Percentiles rank a stretch among this genome's conserved stretches.
Conservation (phyloP, 92 coral and sea anemone genomes). For the Muricea muricata region DNA sequence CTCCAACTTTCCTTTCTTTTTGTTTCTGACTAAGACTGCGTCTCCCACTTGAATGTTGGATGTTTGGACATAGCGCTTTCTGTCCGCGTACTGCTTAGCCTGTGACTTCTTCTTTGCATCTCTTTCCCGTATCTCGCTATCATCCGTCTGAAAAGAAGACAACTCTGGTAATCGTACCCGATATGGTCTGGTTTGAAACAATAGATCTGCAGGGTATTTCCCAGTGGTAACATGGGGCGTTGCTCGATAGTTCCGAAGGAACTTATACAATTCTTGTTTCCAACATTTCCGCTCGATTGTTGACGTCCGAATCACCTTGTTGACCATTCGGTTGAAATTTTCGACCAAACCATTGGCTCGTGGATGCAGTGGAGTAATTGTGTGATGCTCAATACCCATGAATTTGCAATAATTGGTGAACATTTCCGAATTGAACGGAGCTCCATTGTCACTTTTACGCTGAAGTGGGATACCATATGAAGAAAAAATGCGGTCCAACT, state of each 20-base stretch:
- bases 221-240: background rate
- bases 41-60: no score
- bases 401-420: no score
- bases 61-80: background rate
- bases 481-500: no score
- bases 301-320: no score
- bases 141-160: background rate
- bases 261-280: background rate
- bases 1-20: no score
- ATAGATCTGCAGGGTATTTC: background rate
- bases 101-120: background rate
- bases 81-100: background rate
- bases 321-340: no score
- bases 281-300: background rate
- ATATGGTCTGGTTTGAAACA: background rate
- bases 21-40: no score
- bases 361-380: background rate
- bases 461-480: no score
- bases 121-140: background rate
- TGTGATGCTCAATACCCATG: no score
- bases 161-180: background rate
- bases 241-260: background rate
- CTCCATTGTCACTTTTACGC: no score
- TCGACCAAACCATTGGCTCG: background rate
- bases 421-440: no score